Base-by-base conservation (phyloP, 2,113 vertebrate species). In the Passer domesticus region DNA sequence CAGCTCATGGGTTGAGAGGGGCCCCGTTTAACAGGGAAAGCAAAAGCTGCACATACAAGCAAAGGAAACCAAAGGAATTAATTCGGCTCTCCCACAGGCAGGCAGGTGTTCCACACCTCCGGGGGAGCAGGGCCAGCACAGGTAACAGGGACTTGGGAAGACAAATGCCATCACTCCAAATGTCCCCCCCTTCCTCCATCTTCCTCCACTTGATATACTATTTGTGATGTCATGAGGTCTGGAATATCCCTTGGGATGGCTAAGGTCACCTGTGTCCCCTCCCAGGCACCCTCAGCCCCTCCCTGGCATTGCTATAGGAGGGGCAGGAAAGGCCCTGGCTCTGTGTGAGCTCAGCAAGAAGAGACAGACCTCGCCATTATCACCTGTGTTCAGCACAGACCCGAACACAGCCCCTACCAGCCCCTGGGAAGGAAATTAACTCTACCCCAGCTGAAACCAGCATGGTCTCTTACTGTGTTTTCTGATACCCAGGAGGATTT, bases 391-490 rank as follows among this genome's bases (percentile, higher is more conserved):
- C 39, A 44, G 58, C 81, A 83, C 80, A 37, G 8, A 72, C 25
- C 39, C 8, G 1, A 24, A 7, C 55, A n/a, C 35, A 72, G 31
- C 53, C n/a, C 41, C 0, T 10, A 11, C 17, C 43, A 58, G 19
- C 47, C 21, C 17, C 28, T 53, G 37, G 14, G 47, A 24, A n/a
- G 55, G 47, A 62, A 39, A 53, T 52, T 4, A 31, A 5, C 44
- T 31, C 31, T 18, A 6, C 28, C 23, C 37, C 74, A 87, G 39
- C 33, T 53, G 39, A 46, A 53, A 39, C 47, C 73, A 69, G 55
- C 30, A n/a, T 0, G 1, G 0, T 11, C 6, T 70, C 31, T 46
- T 27, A 9, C 12, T 83, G 16, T 13, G 0, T 30, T 18, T 87
- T 46, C 60, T 84, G 52, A 10, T 35, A 30, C 1, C 56, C 8